phyloP scores from a whole-genome alignment of 2,113 vertebrate genomes.

The Syngnathoides biaculeatus region DNA sequence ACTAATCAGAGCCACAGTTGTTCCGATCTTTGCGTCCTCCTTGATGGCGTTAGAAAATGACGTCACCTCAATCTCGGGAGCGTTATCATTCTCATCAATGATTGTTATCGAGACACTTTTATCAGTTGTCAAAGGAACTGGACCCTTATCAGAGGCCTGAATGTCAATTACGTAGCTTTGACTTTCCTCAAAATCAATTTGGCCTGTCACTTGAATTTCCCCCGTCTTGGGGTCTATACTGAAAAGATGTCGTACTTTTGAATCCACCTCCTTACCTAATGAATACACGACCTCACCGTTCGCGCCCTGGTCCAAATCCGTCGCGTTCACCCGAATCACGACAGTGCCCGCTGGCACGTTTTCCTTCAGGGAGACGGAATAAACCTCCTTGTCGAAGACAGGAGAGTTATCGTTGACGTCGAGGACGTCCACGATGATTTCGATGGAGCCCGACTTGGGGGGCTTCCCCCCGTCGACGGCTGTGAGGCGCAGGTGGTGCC shows the following conservation, averaged over 20 bases:
- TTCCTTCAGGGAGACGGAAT: conserved; percentile 41
- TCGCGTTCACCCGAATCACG: conserved; percentile 58
- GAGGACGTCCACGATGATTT: conserved; percentile 55
- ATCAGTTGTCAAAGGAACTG: conserved; percentile 26
- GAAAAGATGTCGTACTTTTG: conserved; percentile 60
- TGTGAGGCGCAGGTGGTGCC: conserved; percentile 46
- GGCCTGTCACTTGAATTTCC: conserved; percentile 48
- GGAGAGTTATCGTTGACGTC: conserved; percentile 72
- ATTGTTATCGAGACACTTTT: conserved; percentile 44
- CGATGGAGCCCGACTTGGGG: conserved; percentile 45
- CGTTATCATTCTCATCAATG: conserved; percentile 70
- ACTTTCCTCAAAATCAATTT: conserved; percentile 51
- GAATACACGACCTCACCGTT: conserved; percentile 63
- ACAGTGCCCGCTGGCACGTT: conserved; percentile 47
- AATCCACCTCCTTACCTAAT: conserved; percentile 47
- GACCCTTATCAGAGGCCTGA: conserved; percentile 47
- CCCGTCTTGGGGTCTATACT: conserved; percentile 50
- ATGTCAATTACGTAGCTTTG: conserved; percentile 42
- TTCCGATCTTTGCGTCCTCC: conserved; percentile 50
- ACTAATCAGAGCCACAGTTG: conserved; percentile 48
- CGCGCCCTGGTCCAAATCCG: conserved; percentile 51
- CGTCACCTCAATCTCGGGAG: conserved; percentile 79
- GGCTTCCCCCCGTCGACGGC: conserved; percentile 69
- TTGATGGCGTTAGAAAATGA: conserved; percentile 77
- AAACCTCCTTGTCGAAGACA: conserved; percentile 55